Conservation (phyloP, 1,140 invertebrate genomes). For the Diplogasteroides magnus region DNA sequence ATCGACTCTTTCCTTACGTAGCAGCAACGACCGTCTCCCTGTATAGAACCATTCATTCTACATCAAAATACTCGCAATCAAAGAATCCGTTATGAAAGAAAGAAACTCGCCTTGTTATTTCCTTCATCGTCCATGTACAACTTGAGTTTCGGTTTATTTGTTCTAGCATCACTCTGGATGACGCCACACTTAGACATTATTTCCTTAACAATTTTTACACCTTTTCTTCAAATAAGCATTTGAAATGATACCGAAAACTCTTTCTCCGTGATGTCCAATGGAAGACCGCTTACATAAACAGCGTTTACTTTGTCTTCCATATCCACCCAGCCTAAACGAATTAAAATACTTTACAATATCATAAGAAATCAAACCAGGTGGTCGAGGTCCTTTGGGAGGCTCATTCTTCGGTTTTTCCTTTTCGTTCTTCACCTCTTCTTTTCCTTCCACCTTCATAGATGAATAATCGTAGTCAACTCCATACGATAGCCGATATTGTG, state of each 20-base stretch:
- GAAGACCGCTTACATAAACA: conserved; percentile 90
- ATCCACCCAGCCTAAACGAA: conserved; percentile 79
- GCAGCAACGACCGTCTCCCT: conserved; percentile 92
- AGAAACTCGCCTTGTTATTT: conserved; percentile 55
- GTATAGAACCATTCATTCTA: conserved; percentile 65
- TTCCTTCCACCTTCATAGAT: conserved; percentile 18
- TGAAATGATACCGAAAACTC: conserved; percentile 60
- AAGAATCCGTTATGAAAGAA: no score
- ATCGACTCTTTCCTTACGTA: conserved; percentile 90
- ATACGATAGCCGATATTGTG: conserved; percentile 75
- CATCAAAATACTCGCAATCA: no score
- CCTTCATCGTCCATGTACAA: conserved; percentile 79
- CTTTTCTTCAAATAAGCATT: background rate
- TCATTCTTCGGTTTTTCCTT: conserved; percentile 44
- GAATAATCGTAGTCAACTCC: background rate
- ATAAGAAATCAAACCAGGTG: background rate
- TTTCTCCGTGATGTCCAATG: conserved; percentile 75
- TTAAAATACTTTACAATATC: background rate
- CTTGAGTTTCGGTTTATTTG: conserved; percentile 84
- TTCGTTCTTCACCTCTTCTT: conserved; percentile 55
- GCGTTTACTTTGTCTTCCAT: conserved; percentile 86
- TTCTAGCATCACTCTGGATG: conserved; percentile 77
- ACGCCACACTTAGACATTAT: conserved; percentile 94
- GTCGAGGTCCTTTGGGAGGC: conserved; percentile 28
- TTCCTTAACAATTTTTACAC: conserved; percentile 74